Conservation (phyloP, 2,888 invertebrate species). For the Hypomecis punctinalis region DNA sequence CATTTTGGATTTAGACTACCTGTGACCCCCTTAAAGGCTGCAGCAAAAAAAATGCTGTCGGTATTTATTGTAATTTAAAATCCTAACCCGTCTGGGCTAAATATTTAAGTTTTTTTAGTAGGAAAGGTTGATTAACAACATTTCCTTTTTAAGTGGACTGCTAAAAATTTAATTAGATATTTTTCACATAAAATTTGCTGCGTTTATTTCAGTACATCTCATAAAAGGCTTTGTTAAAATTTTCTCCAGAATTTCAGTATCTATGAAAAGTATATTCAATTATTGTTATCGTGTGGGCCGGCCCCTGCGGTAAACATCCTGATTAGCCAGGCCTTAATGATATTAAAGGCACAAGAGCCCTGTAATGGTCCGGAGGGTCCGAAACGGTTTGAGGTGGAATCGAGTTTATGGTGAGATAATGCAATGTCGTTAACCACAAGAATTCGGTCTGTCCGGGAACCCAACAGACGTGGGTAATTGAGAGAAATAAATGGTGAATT, state of each 20-base stretch:
- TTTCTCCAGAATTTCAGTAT: too few relatives aligned
- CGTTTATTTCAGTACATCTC: background rate
- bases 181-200: too few relatives aligned
- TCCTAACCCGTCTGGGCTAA: too few relatives aligned
- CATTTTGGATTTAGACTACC: too few relatives aligned
- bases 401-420: conserved; percentile 28
- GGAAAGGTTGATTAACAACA: too few relatives aligned
- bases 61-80: too few relatives aligned
- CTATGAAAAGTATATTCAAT: background rate
- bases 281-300: conserved; percentile 1
- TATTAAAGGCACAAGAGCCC: conserved; percentile 32
- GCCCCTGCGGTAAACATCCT: conserved; percentile 25
- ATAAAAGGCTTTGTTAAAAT: too few relatives aligned
- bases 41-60: too few relatives aligned
- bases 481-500: background rate
- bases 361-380: conserved; percentile 36
- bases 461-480: conserved; percentile 1
- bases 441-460: conserved; percentile 19
- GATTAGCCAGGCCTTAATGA: conserved; percentile 34
- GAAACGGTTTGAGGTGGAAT: conserved; percentile 30
- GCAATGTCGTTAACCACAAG: conserved; percentile 28
- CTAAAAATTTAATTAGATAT: too few relatives aligned
- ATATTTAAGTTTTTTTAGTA: too few relatives aligned
- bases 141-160: too few relatives aligned
- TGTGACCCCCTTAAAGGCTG: too few relatives aligned